phyloP scores from a whole-genome alignment of 2,113 vertebrate species.

The Emydocephalus ijimae region DNA sequence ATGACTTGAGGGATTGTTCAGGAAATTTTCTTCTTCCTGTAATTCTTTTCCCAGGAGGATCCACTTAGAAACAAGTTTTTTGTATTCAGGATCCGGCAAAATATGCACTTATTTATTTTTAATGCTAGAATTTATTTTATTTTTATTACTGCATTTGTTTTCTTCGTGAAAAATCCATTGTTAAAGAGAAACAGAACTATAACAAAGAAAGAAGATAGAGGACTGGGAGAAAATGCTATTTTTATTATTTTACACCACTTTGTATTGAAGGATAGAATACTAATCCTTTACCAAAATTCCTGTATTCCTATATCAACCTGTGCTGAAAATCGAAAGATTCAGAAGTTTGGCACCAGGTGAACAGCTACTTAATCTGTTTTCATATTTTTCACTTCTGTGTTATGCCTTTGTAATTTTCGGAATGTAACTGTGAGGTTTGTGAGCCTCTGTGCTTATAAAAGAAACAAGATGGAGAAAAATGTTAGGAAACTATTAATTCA shows the following conservation, averaged over 20 bases:
- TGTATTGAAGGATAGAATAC: constrained; percentile 61
- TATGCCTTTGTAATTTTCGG: not conserved
- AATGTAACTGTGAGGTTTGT: constrained; percentile 22
- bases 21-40: not conserved
- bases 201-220: not conserved
- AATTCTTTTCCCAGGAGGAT: not conserved
- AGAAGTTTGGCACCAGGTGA: constrained; percentile 31
- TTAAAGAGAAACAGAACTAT: not conserved
- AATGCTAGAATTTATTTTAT: not conserved
- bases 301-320: constrained; percentile 46
- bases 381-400: constrained; percentile 11
- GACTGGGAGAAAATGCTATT: not conserved
- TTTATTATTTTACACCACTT: not conserved
- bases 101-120: not conserved
- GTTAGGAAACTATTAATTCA: constrained; percentile 9
- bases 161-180: not conserved
- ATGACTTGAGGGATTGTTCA: not conserved
- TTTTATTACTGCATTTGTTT: not conserved
- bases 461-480: constrained; percentile 27
- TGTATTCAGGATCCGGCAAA: not conserved
- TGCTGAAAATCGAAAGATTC: constrained; percentile 36
- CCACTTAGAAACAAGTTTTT: not conserved
- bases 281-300: constrained; percentile 65
- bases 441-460: constrained; percentile 25
- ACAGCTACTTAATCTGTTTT: constrained; percentile 26